Evolutionary conservation across 2,113 vertebrate species (phyloP), one percentile per base, ranked within the genome.

Genomic region (Trichomycterus rosablanca): DNA sequence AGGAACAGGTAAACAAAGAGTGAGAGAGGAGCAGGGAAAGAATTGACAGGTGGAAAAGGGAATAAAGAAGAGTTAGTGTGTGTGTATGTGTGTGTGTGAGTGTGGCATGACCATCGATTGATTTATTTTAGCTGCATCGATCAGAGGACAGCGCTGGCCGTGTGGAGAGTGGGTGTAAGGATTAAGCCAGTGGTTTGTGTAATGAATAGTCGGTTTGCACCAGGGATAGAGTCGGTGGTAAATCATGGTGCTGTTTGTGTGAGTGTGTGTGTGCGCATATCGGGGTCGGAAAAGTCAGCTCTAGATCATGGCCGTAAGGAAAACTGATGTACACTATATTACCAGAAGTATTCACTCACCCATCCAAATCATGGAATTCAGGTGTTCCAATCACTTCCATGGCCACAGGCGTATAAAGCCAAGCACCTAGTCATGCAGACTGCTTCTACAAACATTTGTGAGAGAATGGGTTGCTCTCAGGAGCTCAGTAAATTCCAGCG

Each of bases 91-190:
- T 14, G 44, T 10, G 30, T 18, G 42, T 58, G 5, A n/a, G 53
- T 35, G 34, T 60, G 32, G 63, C 50, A 42, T 49, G 5, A 52
- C 49, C 66, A 57, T n/a, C 80, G 82, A 86, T 79, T 83, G 81
- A 86, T 83, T 70, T 78, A 83, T 81, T 85, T 81, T 80, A 81
- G 66, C 81, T 73, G 71, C 82, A 88, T 84, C 67, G 81, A 86
- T 83, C 76, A 67, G 70, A 68, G 73, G 81, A 85, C 82, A 79
- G 78, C 60, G 69, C 72, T 63, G 76, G 80, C 78, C 71, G 70
- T 76, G 75, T 77, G 74, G 67, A 43, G 44, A 74, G 63, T 77
- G 77, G 39, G 61, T 46, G 59, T 74, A 73, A 72, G 76, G 79
- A 82, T 76, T 78, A 75, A 74, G 64, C 52, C 75, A 60, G 46